Percentiles rank a stretch among this genome's conserved stretches.
These are phyloP conservation scores for Arizona elegans DNA, from an alignment of 2,113 vertebrate genomes.

Conservation along the genomic window DNA sequence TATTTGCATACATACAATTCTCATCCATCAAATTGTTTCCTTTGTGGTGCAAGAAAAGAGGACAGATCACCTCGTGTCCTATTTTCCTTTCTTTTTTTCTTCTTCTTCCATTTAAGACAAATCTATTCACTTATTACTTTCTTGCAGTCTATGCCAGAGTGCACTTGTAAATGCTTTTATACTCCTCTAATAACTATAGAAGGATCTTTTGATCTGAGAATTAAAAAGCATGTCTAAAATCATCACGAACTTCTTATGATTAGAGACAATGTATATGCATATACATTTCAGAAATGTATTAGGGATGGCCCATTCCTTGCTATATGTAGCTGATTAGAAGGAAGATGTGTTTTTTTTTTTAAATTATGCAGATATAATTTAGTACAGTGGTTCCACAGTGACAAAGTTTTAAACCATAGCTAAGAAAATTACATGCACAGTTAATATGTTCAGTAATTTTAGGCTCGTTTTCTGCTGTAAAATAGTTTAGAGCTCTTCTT, in stretches of 20 bases:
- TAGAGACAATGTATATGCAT: background rate
- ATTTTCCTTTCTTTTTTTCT: background rate
- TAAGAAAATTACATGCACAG: conserved; percentile 2
- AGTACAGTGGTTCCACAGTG: background rate
- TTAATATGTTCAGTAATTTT: fast-evolving
- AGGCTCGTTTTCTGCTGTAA: conserved; percentile 6
- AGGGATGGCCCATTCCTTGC: fast-evolving
- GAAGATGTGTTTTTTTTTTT: background rate
- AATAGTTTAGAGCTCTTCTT: background rate
- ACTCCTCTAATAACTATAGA: background rate
- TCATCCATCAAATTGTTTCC: background rate
- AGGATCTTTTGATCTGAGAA: background rate
- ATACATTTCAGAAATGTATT: background rate
- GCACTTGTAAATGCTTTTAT: background rate
- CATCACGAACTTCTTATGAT: fast-evolving
- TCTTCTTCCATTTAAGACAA: background rate
- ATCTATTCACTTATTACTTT: background rate
- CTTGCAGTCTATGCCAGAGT: background rate
- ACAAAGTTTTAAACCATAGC: background rate
- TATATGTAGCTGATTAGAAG: background rate
- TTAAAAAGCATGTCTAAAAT: background rate
- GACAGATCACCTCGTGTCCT: background rate
- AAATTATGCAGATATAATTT: background rate
- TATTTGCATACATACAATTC: background rate
- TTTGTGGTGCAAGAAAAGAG: background rate